phyloP scores from a whole-genome alignment of 1,140 invertebrate genomes.

The Drosophila baimaii region DNA sequence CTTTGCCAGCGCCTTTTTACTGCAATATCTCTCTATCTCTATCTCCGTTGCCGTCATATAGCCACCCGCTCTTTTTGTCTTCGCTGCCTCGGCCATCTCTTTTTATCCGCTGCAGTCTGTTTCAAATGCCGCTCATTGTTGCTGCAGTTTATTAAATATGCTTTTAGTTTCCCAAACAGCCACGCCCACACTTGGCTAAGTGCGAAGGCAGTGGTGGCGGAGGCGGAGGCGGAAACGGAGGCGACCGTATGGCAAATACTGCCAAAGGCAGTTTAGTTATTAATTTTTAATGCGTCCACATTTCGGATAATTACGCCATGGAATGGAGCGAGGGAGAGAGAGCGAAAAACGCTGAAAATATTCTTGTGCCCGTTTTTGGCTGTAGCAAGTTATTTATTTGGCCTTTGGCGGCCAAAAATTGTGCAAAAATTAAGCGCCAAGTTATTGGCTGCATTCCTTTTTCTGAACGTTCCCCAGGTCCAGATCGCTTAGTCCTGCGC shows the following conservation, averaged over 20 bases:
- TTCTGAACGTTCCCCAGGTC: not conserved
- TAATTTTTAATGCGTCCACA: constrained; percentile 63
- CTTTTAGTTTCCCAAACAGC: constrained; percentile 52
- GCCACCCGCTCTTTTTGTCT: constrained; percentile 1
- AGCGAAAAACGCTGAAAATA: constrained; percentile 32
- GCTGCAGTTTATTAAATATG: constrained; percentile 63
- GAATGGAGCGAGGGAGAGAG: constrained; percentile 5
- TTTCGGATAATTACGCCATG: constrained; percentile 53
- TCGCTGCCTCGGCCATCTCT: not conserved
- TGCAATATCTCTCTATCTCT: not conserved
- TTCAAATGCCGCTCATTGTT: constrained; percentile 38
- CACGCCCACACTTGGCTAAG: constrained; percentile 41
- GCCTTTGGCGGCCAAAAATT: constrained; percentile 48
- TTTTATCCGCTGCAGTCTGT: constrained; percentile 19
- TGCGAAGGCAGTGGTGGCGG: constrained; percentile 3
- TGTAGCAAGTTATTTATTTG: constrained; percentile 58
- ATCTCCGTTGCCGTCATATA: too few relatives aligned
- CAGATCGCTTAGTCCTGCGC: constrained; percentile 2
- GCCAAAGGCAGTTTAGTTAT: constrained; percentile 64
- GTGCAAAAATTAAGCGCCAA: constrained; percentile 53
- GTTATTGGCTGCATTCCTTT: constrained; percentile 46
- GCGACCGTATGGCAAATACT: constrained; percentile 50
- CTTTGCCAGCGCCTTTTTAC: constrained; percentile 31
- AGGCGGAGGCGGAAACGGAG: constrained; percentile 3
- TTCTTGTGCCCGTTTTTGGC: constrained; percentile 39